Conservation (phyloP, 2,797 vertebrate genomes). For the Aerospiza tachiro region DNA sequence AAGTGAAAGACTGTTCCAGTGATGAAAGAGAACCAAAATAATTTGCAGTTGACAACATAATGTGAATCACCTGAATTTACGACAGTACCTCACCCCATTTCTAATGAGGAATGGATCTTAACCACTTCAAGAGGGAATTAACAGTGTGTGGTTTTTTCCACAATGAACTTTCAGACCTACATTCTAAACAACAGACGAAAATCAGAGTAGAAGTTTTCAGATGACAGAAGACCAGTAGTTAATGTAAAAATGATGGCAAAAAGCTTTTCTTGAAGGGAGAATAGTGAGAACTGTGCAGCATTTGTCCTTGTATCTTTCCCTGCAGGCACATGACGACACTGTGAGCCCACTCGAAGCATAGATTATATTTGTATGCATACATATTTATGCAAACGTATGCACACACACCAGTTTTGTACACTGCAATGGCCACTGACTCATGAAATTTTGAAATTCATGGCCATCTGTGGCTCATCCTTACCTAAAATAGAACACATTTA, state of each 20-base stretch:
- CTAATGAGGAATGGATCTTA: not conserved
- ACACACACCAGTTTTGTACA: not conserved
- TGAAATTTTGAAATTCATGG: not conserved
- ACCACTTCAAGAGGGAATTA: not conserved
- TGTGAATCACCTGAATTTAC: not conserved
- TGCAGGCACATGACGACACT: not conserved
- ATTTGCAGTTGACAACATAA: not conserved
- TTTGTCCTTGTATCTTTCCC: not conserved
- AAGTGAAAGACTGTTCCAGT: not conserved
- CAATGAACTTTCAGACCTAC: not conserved
- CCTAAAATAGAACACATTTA: not conserved
- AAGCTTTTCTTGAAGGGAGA: not conserved
- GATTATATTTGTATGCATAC: not conserved
- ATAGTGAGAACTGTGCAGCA: not conserved
- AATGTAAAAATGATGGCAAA: not conserved
- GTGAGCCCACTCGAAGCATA: not conserved
- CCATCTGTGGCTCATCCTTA: not conserved
- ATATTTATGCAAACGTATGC: not conserved
- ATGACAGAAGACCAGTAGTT: not conserved
- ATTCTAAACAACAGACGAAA: not conserved
- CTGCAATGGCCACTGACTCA: not conserved
- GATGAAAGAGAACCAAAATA: not conserved
- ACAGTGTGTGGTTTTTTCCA: not conserved
- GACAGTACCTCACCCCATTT: not conserved
- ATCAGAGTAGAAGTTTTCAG: not conserved